Evolutionary conservation across 2,888 invertebrate genomes (phyloP).

Genomic region (Nasonovia ribisnigri): DNA sequence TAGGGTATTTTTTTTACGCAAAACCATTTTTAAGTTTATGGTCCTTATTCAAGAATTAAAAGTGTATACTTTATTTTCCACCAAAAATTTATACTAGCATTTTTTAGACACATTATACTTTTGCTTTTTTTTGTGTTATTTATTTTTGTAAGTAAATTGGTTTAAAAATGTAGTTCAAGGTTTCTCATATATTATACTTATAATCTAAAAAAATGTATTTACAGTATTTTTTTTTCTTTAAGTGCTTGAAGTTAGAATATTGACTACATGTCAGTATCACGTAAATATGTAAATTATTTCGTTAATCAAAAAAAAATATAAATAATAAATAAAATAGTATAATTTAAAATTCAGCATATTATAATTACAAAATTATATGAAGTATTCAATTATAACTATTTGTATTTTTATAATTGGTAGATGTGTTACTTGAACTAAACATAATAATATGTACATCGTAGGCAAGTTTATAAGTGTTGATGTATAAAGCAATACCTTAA

Average conservation of each 20-base stretch:
- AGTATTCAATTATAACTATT: not conserved
- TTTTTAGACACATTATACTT: too few relatives aligned
- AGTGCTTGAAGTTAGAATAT: not conserved
- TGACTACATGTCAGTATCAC: not conserved
- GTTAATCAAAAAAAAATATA: not conserved
- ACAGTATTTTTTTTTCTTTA: not conserved
- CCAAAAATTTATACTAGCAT: too few relatives aligned
- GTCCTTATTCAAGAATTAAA: too few relatives aligned
- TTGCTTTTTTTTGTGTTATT: too few relatives aligned
- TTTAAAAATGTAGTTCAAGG: too few relatives aligned
- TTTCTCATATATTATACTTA: too few relatives aligned
- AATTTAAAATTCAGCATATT: not conserved
- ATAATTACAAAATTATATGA: not conserved
- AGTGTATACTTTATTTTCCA: too few relatives aligned
- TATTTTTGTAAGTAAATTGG: too few relatives aligned
- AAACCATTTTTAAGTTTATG: too few relatives aligned
- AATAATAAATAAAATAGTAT: not conserved
- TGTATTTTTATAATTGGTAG: too few relatives aligned
- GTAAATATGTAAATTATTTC: not conserved
- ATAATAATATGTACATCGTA: not conserved
- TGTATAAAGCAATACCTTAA: not conserved
- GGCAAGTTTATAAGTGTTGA: not conserved
- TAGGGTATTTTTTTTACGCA: too few relatives aligned
- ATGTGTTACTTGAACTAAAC: conserved; percentile 2
- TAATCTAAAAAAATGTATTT: not conserved